Percentiles rank a stretch among this genome's conserved stretches.
Evolutionary conservation across 2,797 vertebrate species (phyloP).

Genomic region (Chaetodon trifasciatus): DNA sequence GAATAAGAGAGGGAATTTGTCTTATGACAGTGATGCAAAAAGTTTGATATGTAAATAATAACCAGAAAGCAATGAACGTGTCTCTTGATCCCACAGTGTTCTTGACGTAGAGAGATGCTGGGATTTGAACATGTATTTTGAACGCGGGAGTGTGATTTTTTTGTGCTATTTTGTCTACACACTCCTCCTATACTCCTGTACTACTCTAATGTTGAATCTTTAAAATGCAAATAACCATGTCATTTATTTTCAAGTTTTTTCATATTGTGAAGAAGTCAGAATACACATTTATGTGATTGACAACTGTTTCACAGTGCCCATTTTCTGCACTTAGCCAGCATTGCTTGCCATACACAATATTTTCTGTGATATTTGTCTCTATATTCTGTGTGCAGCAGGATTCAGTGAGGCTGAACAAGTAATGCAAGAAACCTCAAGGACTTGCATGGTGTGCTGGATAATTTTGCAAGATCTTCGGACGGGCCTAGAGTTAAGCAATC

Average conservation of each 20-base stretch:
- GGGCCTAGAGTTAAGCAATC: slow-evolving; percentile 1
- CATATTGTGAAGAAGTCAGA: slow-evolving; percentile 34
- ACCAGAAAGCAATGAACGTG: slow-evolving; percentile 42
- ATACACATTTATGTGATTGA: slow-evolving; percentile 41
- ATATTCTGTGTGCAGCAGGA: slow-evolving; percentile 48
- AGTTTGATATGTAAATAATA: slow-evolving; percentile 71
- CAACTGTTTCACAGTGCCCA: slow-evolving; percentile 38
- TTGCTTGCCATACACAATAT: slow-evolving; percentile 39
- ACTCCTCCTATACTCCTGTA: slow-evolving; percentile 52
- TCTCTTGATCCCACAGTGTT: slow-evolving; percentile 32
- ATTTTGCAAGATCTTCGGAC: slow-evolving; percentile 21
- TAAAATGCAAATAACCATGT: slow-evolving; percentile 47
- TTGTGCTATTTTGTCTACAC: slow-evolving; percentile 64
- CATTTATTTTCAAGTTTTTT: slow-evolving; percentile 17
- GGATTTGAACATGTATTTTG: slow-evolving; percentile 39
- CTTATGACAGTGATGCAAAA: slow-evolving; percentile 73
- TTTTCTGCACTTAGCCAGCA: slow-evolving; percentile 48
- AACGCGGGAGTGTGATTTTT: slow-evolving; percentile 50
- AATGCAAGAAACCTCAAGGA: slow-evolving; percentile 28
- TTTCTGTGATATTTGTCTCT: slow-evolving; percentile 51
- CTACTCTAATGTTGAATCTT: slow-evolving; percentile 54
- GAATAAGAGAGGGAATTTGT: slow-evolving; percentile 46
- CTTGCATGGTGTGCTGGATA: slow-evolving; percentile 19
- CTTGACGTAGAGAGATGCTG: slow-evolving; percentile 24
- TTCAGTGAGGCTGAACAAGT: slow-evolving; percentile 18